Base-by-base conservation (phyloP, 1,140 invertebrate species). In the Ptiloglossa arizonensis region DNA sequence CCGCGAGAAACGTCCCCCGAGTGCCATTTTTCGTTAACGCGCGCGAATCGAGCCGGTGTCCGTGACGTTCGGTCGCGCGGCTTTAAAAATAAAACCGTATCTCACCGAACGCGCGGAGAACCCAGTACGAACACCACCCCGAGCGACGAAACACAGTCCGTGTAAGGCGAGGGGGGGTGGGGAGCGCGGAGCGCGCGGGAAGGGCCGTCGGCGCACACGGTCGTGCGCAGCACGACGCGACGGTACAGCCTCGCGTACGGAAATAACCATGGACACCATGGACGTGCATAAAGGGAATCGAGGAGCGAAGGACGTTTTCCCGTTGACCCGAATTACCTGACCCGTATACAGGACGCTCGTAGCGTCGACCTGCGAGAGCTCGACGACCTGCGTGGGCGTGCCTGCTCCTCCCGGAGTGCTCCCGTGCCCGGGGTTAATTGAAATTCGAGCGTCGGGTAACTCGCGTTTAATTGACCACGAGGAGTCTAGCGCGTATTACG, bases 321-420 rank as follows among this genome's bases (percentile, higher is more conserved):
- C 66, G 60, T 57, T 86, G 85, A 85, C 81, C 85, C 62, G 67
- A 81, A 86, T 86, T 81, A 62, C 46, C 22, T 79, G 83, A 83
- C 83, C 85, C n/a, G 57, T 80, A 85, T 83, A 41, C 41, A 83
- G 73, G 70, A 68, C 50, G 24, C 64, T 22, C 22, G 52, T 70
- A 41, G 3, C 75, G 35, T 77, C 46, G 75, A 70, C 46, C 68
- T 35, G 68, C 15, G n/a, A 13, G 75, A 71, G 67, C 75, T 48
- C 75, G 38, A 35, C 48, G 67, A 70, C 75, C 68, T 63, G 67
- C 68, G 75, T 62, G 46, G 67, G 67, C 44, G 59, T 27, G 17
- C 35, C 15, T 46, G 24, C 46, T 17, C 41, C 17, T 8, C 22
- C 22, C 5, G n/a, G n/a, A 17, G n/a, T n/a, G n/a, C 9, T 27